Percentiles rank a stretch among this genome's conserved stretches.
Conservation (phyloP, 2,888 invertebrate species). For the Caenorhabditis uteleia region DNA sequence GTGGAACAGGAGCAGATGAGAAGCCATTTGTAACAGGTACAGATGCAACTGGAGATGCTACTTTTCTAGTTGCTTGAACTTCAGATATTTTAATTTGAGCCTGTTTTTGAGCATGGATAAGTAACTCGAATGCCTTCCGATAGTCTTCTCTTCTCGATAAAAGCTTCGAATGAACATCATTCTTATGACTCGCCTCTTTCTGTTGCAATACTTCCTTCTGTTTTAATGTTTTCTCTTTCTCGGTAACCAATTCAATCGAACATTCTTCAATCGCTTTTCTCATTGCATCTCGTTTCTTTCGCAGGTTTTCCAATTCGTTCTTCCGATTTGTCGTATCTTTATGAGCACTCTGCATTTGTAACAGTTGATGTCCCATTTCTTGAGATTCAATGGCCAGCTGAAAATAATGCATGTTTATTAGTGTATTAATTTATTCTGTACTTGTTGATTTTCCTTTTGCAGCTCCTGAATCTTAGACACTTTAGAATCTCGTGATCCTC, state of each 20-base stretch:
- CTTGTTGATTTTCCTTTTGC: slow-evolving; percentile 81
- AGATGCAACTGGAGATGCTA: not conserved
- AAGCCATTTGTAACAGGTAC: not conserved
- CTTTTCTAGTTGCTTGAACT: not conserved
- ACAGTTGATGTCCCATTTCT: slow-evolving; percentile 64
- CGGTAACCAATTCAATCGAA: slow-evolving; percentile 30
- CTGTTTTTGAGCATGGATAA: slow-evolving; percentile 37
- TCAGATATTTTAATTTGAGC: slow-evolving; percentile 2
- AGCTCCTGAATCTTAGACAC: slow-evolving; percentile 77
- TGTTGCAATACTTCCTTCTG: slow-evolving; percentile 40
- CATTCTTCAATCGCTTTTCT: slow-evolving; percentile 46
- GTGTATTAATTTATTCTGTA: not conserved
- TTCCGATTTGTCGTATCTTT: slow-evolving; percentile 40
- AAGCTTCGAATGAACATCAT: slow-evolving; percentile 12
- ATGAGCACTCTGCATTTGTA: slow-evolving; percentile 62
- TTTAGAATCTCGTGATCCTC: slow-evolving; percentile 85
- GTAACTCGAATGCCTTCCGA: slow-evolving; percentile 28
- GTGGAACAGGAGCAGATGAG: not conserved
- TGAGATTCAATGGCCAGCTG: slow-evolving; percentile 67
- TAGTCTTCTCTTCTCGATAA: slow-evolving; percentile 35
- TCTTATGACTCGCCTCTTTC: slow-evolving; percentile 26
- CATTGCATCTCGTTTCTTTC: slow-evolving; percentile 38
- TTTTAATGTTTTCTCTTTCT: slow-evolving; percentile 37
- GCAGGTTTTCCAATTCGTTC: slow-evolving; percentile 59
- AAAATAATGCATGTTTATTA: slow-evolving; percentile 4